Conservation (phyloP, 2,888 invertebrate genomes). For the Lumbricus terrestris region DNA sequence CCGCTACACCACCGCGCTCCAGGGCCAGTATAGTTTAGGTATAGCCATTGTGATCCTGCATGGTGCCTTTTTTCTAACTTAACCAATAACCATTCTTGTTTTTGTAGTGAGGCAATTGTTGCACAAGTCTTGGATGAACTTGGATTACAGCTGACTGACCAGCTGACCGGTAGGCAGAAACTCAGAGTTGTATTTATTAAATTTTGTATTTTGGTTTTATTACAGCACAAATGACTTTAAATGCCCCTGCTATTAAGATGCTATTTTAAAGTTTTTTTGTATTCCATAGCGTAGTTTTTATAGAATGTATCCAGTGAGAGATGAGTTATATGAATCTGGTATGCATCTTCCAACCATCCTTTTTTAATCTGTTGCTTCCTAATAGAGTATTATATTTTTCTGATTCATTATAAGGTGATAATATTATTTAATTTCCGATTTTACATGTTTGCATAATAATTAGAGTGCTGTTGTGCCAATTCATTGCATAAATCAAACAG, state of each 20-base stretch:
- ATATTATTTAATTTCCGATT: background rate
- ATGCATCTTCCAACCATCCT: background rate
- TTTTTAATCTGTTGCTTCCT: background rate
- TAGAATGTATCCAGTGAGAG: background rate
- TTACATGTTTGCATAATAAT: background rate
- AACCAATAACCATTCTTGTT: background rate
- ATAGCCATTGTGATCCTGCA: background rate
- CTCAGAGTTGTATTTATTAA: background rate
- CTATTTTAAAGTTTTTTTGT: background rate
- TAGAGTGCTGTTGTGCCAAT: background rate
- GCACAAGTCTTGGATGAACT: constrained; percentile 94
- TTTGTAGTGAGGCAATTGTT: constrained; percentile 82
- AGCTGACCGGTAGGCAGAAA: constrained; percentile 66
- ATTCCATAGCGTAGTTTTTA: background rate
- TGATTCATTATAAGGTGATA: background rate
- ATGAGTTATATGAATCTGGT: background rate
- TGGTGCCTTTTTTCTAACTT: background rate
- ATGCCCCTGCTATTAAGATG: background rate
- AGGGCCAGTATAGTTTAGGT: background rate
- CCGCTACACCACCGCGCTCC: too few relatives aligned
- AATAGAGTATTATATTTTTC: background rate
- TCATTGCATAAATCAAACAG: background rate
- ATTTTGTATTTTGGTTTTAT: background rate
- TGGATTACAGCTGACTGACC: constrained; percentile 89
- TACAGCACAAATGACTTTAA: background rate